These are phyloP conservation scores for Phaethon lepturus DNA, from an alignment of 2,113 vertebrate species.

Conservation along the genomic window DNA sequence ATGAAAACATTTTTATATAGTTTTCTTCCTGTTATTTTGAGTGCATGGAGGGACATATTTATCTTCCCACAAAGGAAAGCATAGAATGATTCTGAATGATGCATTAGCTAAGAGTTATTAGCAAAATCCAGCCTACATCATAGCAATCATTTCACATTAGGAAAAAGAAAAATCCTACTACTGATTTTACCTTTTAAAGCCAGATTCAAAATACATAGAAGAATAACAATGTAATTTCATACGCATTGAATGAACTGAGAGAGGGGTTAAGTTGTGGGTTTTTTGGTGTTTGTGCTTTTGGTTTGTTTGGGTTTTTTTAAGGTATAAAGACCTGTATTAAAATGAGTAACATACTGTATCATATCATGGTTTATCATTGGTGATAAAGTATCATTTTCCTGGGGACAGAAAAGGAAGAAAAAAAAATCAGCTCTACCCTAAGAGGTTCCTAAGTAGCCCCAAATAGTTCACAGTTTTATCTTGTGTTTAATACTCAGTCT, in stretches of 20 bases:
- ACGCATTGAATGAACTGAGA: background rate
- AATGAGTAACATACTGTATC: background rate
- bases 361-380: background rate
- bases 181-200: background rate
- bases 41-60: too few species aligned
- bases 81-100: background rate
- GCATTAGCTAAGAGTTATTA: background rate
- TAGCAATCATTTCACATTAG: background rate
- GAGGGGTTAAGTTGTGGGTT: fast-evolving
- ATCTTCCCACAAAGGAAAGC: background rate
- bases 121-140: background rate
- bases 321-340: background rate
- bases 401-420: background rate
- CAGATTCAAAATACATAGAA: background rate
- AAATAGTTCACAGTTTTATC: background rate
- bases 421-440: background rate
- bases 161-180: background rate
- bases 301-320: background rate
- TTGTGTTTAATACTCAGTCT: background rate
- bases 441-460: background rate
- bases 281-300: background rate
- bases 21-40: background rate
- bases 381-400: background rate
- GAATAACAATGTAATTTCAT: background rate
- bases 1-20: background rate